Conservation (phyloP, 2,113 vertebrate species). For the Clupea harengus region DNA sequence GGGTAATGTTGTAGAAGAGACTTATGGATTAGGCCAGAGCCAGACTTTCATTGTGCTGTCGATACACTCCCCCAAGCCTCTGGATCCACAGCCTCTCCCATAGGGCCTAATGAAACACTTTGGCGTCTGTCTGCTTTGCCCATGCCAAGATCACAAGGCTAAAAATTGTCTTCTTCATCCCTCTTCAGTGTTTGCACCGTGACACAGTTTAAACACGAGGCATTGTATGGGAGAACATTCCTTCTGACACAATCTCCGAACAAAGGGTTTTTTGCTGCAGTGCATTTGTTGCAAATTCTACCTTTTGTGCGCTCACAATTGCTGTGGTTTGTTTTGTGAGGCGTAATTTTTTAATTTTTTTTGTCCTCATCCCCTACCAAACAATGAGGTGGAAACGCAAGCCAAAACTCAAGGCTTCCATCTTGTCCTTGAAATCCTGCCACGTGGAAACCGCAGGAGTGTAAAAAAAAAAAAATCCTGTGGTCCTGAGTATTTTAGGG, state of each 20-base stretch:
- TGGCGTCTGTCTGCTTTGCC: conserved; percentile 60
- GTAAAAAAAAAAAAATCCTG: conserved; percentile 38
- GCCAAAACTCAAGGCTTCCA: conserved; percentile 50
- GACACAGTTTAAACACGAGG: conserved; percentile 46
- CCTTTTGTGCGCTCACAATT: conserved; percentile 59
- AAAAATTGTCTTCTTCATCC: conserved; percentile 55
- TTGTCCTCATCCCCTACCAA: conserved; percentile 51
- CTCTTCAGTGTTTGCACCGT: conserved; percentile 40
- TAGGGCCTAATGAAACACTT: conserved; percentile 64
- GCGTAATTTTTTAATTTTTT: conserved; percentile 43
- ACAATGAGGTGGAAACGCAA: conserved; percentile 61
- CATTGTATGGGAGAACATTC: conserved; percentile 18
- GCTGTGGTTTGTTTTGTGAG: conserved; percentile 56
- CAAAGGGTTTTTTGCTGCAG: conserved; percentile 56
- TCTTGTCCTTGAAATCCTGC: conserved; percentile 45
- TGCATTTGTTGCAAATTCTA: conserved; percentile 49
- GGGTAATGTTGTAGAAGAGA: conserved; percentile 1
- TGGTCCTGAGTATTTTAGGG: conserved; percentile 50
- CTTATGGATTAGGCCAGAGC: conserved; percentile 57
- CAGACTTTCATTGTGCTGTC: conserved; percentile 66
- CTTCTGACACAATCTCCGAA: conserved; percentile 56
- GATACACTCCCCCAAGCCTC: conserved; percentile 62
- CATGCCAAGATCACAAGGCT: conserved; percentile 56
- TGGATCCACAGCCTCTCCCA: conserved; percentile 55
- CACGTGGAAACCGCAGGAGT: conserved; percentile 48